These are phyloP conservation scores for Heterodera schachtii DNA, from an alignment of 1,140 invertebrate genomes.

Conservation along the genomic window DNA sequence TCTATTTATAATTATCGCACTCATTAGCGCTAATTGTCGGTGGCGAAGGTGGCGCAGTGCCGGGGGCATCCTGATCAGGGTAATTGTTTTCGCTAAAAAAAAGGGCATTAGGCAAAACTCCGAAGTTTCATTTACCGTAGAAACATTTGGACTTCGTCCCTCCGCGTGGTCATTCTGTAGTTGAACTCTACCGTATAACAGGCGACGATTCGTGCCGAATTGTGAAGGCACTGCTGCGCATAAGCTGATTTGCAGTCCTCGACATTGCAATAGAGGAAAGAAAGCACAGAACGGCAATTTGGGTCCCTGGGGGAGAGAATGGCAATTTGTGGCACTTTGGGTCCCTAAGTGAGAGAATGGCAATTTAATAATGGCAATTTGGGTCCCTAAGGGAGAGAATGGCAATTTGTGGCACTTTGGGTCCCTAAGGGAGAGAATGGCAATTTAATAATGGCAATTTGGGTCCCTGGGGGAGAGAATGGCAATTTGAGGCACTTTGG, in stretches of 20 bases:
- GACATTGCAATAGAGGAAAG: conserved; percentile 63
- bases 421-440: no score
- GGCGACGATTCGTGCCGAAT: conserved; percentile 61
- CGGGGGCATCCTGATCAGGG: conserved; percentile 58
- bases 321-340: not conserved
- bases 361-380: no score
- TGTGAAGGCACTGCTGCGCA: conserved; percentile 65
- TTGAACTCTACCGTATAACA: conserved; percentile 65
- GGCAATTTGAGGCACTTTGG: no score
- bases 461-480: no score
- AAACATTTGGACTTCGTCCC: conserved; percentile 23
- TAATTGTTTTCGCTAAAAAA: conserved; percentile 55
- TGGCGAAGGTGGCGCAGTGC: conserved; percentile 10
- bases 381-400: no score
- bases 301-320: conserved; percentile 33
- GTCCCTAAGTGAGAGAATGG: no score
- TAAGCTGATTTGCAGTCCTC: conserved; percentile 64
- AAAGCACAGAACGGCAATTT: conserved; percentile 51
- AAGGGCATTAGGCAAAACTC: not conserved
- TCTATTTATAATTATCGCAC: not conserved
- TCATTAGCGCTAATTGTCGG: not conserved
- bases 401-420: no score
- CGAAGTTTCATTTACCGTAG: not conserved
- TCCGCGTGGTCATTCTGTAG: conserved; percentile 62
- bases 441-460: no score